Evolutionary conservation across 2,888 invertebrate genomes (phyloP).

Genomic region (Sepioteuthis lessoniana): DNA sequence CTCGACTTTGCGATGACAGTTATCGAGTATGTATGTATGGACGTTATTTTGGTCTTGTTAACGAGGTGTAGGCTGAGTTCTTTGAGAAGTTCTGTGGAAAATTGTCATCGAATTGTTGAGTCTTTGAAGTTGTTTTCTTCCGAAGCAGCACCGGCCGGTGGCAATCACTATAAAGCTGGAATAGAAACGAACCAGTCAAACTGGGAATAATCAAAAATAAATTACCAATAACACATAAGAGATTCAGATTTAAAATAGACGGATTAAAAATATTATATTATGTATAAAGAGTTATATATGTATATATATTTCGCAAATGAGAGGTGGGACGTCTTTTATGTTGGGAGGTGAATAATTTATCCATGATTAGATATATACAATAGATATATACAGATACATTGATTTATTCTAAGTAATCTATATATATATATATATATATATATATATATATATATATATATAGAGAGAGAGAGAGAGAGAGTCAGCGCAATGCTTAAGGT

Average conservation of each 20-base stretch:
- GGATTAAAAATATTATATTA: too few species aligned
- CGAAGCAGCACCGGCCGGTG: not conserved
- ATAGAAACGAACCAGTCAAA: not conserved
- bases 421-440: not conserved
- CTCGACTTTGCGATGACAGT: not conserved
- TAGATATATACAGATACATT: too few species aligned
- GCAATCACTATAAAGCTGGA: not conserved
- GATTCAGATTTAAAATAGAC: conserved; percentile 1
- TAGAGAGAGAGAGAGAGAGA: not conserved
- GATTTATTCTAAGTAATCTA: not conserved
- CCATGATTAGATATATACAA: too few species aligned
- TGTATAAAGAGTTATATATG: not conserved
- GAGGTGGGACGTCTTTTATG: too few species aligned
- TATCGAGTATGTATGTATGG: not conserved
- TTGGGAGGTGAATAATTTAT: too few species aligned
- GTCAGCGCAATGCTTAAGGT: too few species aligned
- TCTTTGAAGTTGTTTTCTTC: conserved; percentile 3
- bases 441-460: not conserved
- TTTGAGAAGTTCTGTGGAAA: conserved; percentile 7
- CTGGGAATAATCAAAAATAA: not conserved
- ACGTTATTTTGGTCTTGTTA: conserved; percentile 10
- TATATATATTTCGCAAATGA: not conserved
- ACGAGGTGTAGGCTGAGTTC: not conserved
- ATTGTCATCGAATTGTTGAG: not conserved
- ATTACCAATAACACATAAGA: not conserved